Evolutionary conservation across 2,113 vertebrate species (phyloP).

Genomic region (Proterorhinus semilunaris): DNA sequence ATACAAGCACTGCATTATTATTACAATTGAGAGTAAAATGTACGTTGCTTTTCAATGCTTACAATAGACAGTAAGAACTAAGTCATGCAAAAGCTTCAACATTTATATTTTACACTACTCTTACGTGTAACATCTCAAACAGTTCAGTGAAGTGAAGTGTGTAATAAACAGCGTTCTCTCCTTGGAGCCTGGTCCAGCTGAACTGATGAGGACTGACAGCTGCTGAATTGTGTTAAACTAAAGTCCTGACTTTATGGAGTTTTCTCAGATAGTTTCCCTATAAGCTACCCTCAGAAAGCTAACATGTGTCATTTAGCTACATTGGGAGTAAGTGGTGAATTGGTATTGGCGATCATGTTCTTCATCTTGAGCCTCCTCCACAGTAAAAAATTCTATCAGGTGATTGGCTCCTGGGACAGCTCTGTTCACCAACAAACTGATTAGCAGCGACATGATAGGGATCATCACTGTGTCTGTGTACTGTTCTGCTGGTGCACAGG

Average conservation of each 20-base stretch:
- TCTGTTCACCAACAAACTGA: slow-evolving; percentile 59
- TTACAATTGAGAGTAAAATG: too few relatives aligned
- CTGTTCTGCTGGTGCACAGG: slow-evolving; percentile 14
- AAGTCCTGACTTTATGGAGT: neutral
- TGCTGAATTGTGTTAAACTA: slow-evolving; percentile 4
- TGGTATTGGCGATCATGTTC: slow-evolving; percentile 33
- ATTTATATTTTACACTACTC: too few relatives aligned
- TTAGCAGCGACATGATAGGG: slow-evolving; percentile 55
- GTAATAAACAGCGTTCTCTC: neutral
- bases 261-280: slow-evolving; percentile 7
- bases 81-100: too few relatives aligned
- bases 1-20: too few relatives aligned
- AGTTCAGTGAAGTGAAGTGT: neutral
- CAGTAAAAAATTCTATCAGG: slow-evolving; percentile 57
- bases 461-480: slow-evolving; percentile 44
- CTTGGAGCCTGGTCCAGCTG: neutral
- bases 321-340: slow-evolving; percentile 29
- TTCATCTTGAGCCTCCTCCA: slow-evolving; percentile 38
- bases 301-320: slow-evolving; percentile 13
- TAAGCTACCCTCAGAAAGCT: slow-evolving; percentile 2
- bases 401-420: slow-evolving; percentile 61
- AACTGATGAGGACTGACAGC: slow-evolving; percentile 2
- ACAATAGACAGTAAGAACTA: too few relatives aligned
- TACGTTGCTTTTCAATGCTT: too few relatives aligned
- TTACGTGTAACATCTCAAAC: neutral